These are phyloP conservation scores for Smittia sp. DNA, from an alignment of 2,888 invertebrate species.

Conservation along the genomic window DNA sequence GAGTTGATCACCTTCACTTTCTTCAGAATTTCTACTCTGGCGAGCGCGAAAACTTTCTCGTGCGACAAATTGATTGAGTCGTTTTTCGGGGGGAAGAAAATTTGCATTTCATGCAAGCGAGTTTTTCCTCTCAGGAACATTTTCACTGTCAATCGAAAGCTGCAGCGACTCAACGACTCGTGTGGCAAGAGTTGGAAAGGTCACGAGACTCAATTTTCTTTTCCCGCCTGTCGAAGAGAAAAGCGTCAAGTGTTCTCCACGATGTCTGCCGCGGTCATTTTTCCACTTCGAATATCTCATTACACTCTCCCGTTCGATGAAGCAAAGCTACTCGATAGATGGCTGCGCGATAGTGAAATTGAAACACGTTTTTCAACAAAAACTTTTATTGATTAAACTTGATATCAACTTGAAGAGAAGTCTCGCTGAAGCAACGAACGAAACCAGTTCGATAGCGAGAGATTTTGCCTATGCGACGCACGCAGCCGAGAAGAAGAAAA, in stretches of 20 bases:
- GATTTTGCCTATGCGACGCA: slow-evolving; percentile 1
- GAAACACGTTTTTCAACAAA: slow-evolving; percentile 34
- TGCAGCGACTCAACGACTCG: neutral
- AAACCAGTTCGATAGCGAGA: slow-evolving; percentile 17
- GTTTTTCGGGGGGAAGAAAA: neutral
- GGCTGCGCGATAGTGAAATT: slow-evolving; percentile 33
- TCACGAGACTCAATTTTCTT: slow-evolving; percentile 8
- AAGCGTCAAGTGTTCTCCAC: slow-evolving; percentile 4
- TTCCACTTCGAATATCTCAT: neutral
- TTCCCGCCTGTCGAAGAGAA: neutral
- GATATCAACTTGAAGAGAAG: slow-evolving; percentile 27
- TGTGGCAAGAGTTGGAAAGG: slow-evolving; percentile 1
- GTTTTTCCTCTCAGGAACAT: neutral
- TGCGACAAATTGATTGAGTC: slow-evolving; percentile 21
- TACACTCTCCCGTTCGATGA: neutral
- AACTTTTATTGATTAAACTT: slow-evolving; percentile 28
- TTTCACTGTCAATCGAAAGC: slow-evolving; percentile 23
- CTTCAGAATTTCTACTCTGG: neutral
- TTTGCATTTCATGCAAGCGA: slow-evolving; percentile 25
- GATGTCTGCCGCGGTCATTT: slow-evolving; percentile 15
- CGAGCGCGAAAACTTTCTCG: slow-evolving; percentile 23
- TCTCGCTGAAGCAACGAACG: neutral
- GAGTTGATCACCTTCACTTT: slow-evolving; percentile 17
- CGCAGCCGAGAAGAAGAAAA: neutral
- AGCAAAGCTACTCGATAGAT: neutral